Evolutionary conservation across 30 jellyfish, hydroid and myxozoan species (phyloP), one percentile per base, ranked within the genome.

Genomic region (Aurelia sp.): DNA sequence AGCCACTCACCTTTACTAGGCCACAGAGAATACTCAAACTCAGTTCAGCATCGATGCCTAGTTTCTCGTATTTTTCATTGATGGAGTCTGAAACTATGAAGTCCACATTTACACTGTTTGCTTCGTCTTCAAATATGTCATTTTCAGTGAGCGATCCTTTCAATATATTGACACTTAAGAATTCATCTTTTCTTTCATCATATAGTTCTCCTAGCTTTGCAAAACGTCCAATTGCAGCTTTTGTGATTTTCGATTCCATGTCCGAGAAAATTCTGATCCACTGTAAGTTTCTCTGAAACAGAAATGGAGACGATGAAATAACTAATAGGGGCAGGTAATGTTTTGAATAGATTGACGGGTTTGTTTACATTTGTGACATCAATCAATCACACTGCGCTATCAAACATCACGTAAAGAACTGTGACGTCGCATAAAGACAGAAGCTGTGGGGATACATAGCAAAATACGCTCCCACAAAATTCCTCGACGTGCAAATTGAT

Each of bases 211-310:
- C 96, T 12, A 86, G 80, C 41, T 30, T 57, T 1, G 96, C 96
- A 58, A 86, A 76, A 6, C 96, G 96, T 8, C 96, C 96, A 7
- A 86, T 48, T 8, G 96, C 96, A 20, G 96, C 94, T 52, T 82
- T 73, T 1, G 66, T 10, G 13, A 85, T 48, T 50, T 73, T 85
- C 9, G 94, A 37, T 37, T 37, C 50, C 50, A 37, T 37, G 9
- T 37, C 50, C 50, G 10, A 37, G 50, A 7, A 37, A 37, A 37
- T 7, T 37, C 11, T 37, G 50, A 7, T 37, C 50, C 50, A 37
- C 50, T 0, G 50, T 7, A 37, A 7, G 10, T 37, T 5, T 37
- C 7, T 37, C 50, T 37, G 50, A 37, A 37, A 37, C 3, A 37
- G 33, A 37, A 4, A 37, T 37, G 10, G 50, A 37, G 0, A 37